phyloP scores from a whole-genome alignment of 2,888 invertebrate species.

The Chirona hameri region DNA sequence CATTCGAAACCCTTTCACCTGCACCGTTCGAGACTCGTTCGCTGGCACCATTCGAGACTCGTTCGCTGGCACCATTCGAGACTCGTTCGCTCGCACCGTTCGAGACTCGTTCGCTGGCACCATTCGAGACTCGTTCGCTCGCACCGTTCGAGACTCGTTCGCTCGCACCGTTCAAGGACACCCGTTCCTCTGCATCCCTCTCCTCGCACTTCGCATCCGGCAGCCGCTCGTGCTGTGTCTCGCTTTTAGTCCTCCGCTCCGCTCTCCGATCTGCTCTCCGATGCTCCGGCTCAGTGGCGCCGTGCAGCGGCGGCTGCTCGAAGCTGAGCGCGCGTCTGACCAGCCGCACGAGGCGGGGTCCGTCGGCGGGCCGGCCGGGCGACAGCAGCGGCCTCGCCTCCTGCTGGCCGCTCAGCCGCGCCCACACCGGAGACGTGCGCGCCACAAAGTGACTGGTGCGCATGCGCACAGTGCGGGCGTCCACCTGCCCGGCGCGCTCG shows the following conservation, averaged over 20 bases:
- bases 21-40: background rate
- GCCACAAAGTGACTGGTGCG: background rate
- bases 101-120: background rate
- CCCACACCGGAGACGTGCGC: background rate
- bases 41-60: background rate
- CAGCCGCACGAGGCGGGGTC: background rate
- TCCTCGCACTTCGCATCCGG: too few species aligned
- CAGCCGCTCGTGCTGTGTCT: too few species aligned
- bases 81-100: background rate
- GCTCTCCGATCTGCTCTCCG: background rate
- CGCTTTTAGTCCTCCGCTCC: too few species aligned
- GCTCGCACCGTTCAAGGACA: too few species aligned
- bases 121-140: background rate
- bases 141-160: background rate
- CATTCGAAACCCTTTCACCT: background rate
- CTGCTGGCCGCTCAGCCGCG: background rate
- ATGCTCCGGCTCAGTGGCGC: background rate
- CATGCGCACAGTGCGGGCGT: background rate
- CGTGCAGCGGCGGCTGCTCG: slow-evolving; percentile 14
- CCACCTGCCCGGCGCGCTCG: slow-evolving; percentile 1
- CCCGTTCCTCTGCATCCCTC: too few species aligned
- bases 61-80: background rate
- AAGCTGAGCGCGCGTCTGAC: slow-evolving; percentile 24
- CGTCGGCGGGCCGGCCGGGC: background rate
- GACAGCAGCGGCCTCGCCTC: background rate